Base-by-base conservation (phyloP, 2,888 invertebrate genomes). In the Agrochola lychnidis region DNA sequence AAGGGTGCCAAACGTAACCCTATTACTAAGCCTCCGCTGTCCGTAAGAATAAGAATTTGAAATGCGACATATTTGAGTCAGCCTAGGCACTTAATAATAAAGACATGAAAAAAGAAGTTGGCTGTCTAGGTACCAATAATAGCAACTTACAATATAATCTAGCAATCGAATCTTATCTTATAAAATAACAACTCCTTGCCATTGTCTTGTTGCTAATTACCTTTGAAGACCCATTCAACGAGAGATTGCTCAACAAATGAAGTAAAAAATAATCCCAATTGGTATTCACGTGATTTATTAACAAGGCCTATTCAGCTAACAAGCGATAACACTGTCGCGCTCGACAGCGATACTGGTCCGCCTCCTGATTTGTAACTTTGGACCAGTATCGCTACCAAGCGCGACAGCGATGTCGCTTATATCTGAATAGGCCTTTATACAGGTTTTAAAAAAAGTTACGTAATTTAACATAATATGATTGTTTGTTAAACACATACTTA, bases 401-500 rank as follows among this genome's bases (percentile, higher is more conserved):
- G 36, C 36, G 36, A 36, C 36, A 36, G 36, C 36, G 4, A 36
- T 36, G 36, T 2, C 36, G 36, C 36, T 36, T 36, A 3, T 36
- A 36, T 36, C 36, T 36, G 36, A 36, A 36, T 36, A 36, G 36
- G 4, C 36, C 36, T 36, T 36, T 36, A 30, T 4, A 30, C 6
- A 63, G 4, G 25, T 61, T 10, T 53, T 56, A 16, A 61, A 56
- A 51, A 25, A 42, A 22, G n/a, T 67, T 69, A 81, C 42, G 25
- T 57, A 70, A 56, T 45, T 79, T 14, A 19, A 64, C 42, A 36
- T 62, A 30, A 3, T 67, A 42, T 14, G 19, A 56, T 61, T 80
- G 16, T 75, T 80, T 74, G 74, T 73, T 22, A 14, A 59, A 70
- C 75, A 74, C 59, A 79, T 66, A 80, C 40, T 45, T 66, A 36